Evolutionary conservation across 2,888 invertebrate species (phyloP), one percentile per base, ranked within the genome.

Genomic region (Himalopsyche japonica): DNA sequence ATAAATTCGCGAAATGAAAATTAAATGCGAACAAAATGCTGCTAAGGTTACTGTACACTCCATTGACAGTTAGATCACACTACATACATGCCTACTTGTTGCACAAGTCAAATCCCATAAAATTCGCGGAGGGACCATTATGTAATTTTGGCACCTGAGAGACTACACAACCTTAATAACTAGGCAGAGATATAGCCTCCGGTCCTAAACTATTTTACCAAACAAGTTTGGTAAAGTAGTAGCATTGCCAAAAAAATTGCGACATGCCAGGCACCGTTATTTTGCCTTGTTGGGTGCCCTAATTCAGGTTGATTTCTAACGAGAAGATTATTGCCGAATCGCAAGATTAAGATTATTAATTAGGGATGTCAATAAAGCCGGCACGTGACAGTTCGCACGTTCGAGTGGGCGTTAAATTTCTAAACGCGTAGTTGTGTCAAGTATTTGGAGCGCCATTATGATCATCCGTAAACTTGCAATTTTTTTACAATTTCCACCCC

Each of bases 211-310:
- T 84, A 84, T 86, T 84, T 86, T 86, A 82, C 84, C 92, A 92
- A 92, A 92, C 92, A 92, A 92, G 92, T 92, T 92, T 92, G 79
- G 81, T 91, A 92, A 92, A 92, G 92, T 91, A 92, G 92, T 91
- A 92, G 92, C 92, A 92, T 92, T 92, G 91, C 90, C 92, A 92
- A 92, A 92, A 70, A 92, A 92, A 92, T 92, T 92, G 92, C 92
- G 92, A 92, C 92, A 92, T 92, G 92, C 92, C 92, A 70, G 92
- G 92, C 92, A 92, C 92, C 92, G 92, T 92, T 92, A 92, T 91
- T 91, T 92, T 92, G 92, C 92, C 92, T 91, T 91, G 91, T 91
- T 92, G 92, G 92, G 92, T 92, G 92, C 91, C 91, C 92, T 91
- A 92, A 91, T 91, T 92, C 92, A 78, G 82, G 48, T 43, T 70